Evolutionary conservation across 2,797 vertebrate genomes (phyloP).

Genomic region (Cetoscarus ocellatus): DNA sequence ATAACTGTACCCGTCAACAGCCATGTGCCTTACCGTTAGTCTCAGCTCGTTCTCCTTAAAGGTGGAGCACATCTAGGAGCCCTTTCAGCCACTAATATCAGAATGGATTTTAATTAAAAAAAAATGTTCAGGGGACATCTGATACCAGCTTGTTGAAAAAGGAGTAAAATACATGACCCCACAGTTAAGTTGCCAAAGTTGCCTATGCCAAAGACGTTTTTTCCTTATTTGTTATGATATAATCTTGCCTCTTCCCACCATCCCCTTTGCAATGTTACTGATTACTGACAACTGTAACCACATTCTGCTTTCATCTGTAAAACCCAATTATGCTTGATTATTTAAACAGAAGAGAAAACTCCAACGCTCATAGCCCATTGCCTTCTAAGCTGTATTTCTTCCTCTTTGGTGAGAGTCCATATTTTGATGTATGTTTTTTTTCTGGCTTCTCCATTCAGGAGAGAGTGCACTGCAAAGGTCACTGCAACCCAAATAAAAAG

Average conservation of each 20-base stretch:
- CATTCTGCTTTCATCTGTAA: constrained; percentile 52
- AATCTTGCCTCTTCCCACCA: constrained; percentile 14
- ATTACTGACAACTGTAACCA: constrained; percentile 46
- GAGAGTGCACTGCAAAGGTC: constrained; percentile 15
- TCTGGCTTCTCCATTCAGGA: background rate
- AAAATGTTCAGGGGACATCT: no score
- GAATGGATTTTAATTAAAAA: no score
- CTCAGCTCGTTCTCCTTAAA: no score
- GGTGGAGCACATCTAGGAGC: no score
- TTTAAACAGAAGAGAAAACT: constrained; percentile 33
- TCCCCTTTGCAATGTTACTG: constrained; percentile 29
- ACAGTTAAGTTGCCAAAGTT: no score
- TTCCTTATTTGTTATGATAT: constrained; percentile 46
- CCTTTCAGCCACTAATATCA: no score
- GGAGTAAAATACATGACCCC: background rate
- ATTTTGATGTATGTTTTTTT: constrained; percentile 9
- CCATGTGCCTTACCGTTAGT: no score
- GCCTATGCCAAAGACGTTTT: constrained; percentile 46
- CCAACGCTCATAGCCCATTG: constrained; percentile 4
- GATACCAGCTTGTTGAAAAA: no score
- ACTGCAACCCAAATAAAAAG: background rate
- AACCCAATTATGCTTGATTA: constrained; percentile 40
- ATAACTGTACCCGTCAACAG: no score
- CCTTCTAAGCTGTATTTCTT: background rate
- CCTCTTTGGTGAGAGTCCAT: background rate